Percentiles rank a stretch among this genome's conserved stretches.
Evolutionary conservation across 1,140 invertebrate genomes (phyloP).

Genomic region (Listronotus bonariensis): DNA sequence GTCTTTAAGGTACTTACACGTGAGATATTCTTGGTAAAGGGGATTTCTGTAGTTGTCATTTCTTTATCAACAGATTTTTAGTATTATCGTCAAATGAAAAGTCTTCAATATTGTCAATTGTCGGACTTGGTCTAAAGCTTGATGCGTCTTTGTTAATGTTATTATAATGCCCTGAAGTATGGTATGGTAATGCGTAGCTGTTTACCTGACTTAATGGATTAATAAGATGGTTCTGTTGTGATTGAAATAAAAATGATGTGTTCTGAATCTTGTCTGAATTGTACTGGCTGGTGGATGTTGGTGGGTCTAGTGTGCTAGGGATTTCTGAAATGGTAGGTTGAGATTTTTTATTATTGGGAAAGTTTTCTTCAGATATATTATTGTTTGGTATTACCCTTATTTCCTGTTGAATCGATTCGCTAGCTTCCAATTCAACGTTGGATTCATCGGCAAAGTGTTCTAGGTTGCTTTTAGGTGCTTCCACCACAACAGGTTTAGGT

Average conservation of each 20-base stretch:
- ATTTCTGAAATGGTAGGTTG: conserved; percentile 46
- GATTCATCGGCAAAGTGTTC: conserved; percentile 45
- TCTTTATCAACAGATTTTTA: no score
- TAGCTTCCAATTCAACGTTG: conserved; percentile 62
- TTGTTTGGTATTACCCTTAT: conserved; percentile 73
- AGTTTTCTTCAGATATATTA: conserved; percentile 46
- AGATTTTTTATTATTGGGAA: conserved; percentile 43
- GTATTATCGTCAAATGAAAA: no score
- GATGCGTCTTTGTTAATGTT: no score
- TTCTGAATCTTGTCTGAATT: conserved; percentile 4
- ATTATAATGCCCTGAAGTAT: no score
- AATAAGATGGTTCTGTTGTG: conserved; percentile 11
- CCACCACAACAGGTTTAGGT: conserved; percentile 57
- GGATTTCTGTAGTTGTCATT: no score
- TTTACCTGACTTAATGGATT: background rate
- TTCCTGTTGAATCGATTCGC: conserved; percentile 63
- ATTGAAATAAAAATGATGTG: conserved; percentile 7
- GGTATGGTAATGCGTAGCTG: no score
- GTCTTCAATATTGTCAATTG: no score
- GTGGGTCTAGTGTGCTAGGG: conserved; percentile 25
- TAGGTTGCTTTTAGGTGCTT: conserved; percentile 46
- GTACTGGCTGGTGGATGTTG: conserved; percentile 19
- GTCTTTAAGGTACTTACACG: no score
- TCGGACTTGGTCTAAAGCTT: no score
- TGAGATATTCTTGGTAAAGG: no score